phyloP scores from a whole-genome alignment of 2,888 invertebrate species.

The Philopedon plagiatum region DNA sequence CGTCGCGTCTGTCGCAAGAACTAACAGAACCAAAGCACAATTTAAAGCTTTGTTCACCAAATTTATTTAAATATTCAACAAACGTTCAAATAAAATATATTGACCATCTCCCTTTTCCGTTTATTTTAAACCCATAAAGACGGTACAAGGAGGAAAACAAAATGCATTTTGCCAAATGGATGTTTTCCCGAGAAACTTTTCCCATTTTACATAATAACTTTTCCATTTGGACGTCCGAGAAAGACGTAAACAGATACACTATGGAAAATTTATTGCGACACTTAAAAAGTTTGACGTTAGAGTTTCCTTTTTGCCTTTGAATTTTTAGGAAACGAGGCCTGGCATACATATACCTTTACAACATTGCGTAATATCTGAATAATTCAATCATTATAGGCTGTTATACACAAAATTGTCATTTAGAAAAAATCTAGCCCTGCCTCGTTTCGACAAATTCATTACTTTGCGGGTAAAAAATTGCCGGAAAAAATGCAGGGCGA shows the following conservation, averaged over 20 bases:
- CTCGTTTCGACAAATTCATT: no score
- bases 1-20: no score
- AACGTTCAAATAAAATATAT: neutral
- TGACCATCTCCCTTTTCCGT: conserved; percentile 1
- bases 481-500: no score
- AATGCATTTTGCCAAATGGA: conserved; percentile 46
- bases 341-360: conserved; percentile 4
- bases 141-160: conserved; percentile 28
- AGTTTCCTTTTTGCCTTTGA: conserved; percentile 30
- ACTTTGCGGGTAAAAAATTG: no score
- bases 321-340: conserved; percentile 32
- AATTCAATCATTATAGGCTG: no score
- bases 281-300: conserved; percentile 44
- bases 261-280: conserved; percentile 48
- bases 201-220: conserved; percentile 52
- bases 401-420: no score
- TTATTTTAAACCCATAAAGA: conserved; percentile 25
- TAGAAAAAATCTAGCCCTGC: no score
- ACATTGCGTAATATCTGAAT: no score
- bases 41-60: neutral
- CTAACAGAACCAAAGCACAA: no score
- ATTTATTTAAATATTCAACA: neutral
- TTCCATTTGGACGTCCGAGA: conserved; percentile 48
- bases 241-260: conserved; percentile 50
- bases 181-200: conserved; percentile 44